Base-by-base conservation (phyloP, 2,113 vertebrate species). In the Bufo gargarizans region DNA sequence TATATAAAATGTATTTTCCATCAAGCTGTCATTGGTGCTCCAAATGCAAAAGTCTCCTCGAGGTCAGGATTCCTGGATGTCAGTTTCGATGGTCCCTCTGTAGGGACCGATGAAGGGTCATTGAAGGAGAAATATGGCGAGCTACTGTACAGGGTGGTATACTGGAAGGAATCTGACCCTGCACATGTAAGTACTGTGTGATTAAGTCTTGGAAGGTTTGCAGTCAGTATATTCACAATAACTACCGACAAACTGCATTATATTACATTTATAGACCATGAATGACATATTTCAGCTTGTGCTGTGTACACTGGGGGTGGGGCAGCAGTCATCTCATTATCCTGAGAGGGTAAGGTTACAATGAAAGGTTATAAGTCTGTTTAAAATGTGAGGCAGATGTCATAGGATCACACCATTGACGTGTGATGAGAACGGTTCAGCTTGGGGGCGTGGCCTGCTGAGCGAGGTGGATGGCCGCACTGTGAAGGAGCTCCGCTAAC, bases 21-120 rank as follows among this genome's bases (percentile, higher is more conserved):
- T 85, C 9, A 16, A 95, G 95, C 95, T 7, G 0, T 63, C 3
- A 89, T 96, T 1, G 92, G 93, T 6, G 90, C 95, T 69, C 95
- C 95, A 1, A 74, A 58, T 0, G 63, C 95, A 5, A 55, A 89
- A 22, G 89, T 94, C 65, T 90, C 91, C 65, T 91, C 91, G 0
- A 88, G 91, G 16, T 79, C 91, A 0, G 91, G 93, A 16, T 92
- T 90, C 3, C 88, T 96, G 84, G 92, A 94, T n/a, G 20, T 95
- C 79, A 91, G 91, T 71, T 86, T 94, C 88, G 76, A 0, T 0
- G 93, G 92, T 16, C 95, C 95, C 4, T 14, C 17, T 13, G 85
- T 91, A 0, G 86, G 91, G 16, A 86, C 47, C 0, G 81, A 77
- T 6, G 76, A 5, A 0, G 3, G 91, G 91, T 47, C 90, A n/a